Conservation (phyloP, 1,140 invertebrate species). For the Brachionus rubens region DNA sequence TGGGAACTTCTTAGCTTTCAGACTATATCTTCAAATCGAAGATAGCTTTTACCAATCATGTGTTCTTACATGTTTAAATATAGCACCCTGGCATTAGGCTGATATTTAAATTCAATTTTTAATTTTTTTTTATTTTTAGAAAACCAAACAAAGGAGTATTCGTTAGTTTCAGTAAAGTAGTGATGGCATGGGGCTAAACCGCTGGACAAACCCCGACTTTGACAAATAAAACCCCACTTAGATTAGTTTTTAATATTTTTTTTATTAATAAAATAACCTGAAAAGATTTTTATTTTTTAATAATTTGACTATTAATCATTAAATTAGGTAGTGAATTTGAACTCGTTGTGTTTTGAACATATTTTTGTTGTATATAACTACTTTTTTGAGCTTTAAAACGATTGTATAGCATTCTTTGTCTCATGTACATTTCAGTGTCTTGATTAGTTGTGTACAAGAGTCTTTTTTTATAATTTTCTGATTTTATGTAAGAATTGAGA, state of each 20-base stretch:
- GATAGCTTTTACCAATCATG: too few species aligned
- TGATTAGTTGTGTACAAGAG: background rate
- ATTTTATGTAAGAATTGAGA: background rate
- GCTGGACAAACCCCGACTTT: too few species aligned
- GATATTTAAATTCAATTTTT: too few species aligned
- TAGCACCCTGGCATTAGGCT: too few species aligned
- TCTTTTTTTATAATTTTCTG: background rate
- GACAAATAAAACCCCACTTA: too few species aligned
- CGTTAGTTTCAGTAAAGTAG: slow-evolving; percentile 59
- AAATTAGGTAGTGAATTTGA: slow-evolving; percentile 5
- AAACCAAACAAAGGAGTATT: slow-evolving; percentile 60
- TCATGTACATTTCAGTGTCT: background rate
- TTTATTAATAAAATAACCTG: background rate
- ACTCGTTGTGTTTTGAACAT: too few species aligned
- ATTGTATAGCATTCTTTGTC: background rate
- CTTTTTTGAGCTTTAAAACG: background rate
- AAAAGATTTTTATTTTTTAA: background rate
- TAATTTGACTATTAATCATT: background rate
- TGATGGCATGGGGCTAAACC: slow-evolving; percentile 59
- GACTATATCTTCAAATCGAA: too few species aligned
- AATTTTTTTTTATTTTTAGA: slow-evolving; percentile 53
- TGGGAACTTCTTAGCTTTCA: too few species aligned
- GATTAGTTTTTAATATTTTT: slow-evolving; percentile 22
- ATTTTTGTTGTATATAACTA: background rate
- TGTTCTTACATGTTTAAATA: too few species aligned